Evolutionary conservation across 2,888 invertebrate species (phyloP).

Genomic region (Thecocarcelia acutangulata): DNA sequence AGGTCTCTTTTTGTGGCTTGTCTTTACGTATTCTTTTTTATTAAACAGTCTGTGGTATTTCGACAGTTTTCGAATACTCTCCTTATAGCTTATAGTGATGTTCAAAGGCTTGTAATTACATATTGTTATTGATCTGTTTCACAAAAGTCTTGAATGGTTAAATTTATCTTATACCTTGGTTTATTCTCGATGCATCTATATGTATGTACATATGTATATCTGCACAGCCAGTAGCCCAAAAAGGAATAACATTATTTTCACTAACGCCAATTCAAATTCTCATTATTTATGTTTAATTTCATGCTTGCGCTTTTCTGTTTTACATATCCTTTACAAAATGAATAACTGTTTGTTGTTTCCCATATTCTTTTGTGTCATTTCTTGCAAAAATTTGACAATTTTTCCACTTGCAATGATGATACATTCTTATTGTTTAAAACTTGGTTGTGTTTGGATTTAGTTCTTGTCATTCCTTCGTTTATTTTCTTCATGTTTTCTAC

Average conservation of each 20-base stretch:
- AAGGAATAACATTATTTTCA: neutral
- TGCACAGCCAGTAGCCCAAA: too few species aligned
- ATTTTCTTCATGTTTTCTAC: constrained; percentile 35
- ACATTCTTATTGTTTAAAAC: constrained; percentile 37
- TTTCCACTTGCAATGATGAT: constrained; percentile 24
- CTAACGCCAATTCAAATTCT: constrained; percentile 22
- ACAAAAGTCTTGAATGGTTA: too few species aligned
- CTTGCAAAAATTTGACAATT: constrained; percentile 56
- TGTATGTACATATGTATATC: too few species aligned
- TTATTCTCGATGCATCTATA: too few species aligned
- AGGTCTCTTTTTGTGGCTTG: too few species aligned
- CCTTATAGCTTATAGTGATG: too few species aligned
- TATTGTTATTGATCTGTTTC: too few species aligned
- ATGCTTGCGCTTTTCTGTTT: constrained; percentile 18
- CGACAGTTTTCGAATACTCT: too few species aligned
- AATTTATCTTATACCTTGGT: too few species aligned
- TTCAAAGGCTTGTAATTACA: too few species aligned
- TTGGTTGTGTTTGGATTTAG: constrained; percentile 31
- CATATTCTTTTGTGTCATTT: constrained; percentile 44
- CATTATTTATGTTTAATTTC: constrained; percentile 37
- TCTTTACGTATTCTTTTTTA: too few species aligned
- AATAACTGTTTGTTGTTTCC: neutral
- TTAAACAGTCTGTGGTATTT: too few species aligned
- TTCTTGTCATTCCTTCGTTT: constrained; percentile 42
- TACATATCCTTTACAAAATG: neutral